phyloP scores from a whole-genome alignment of 1,140 invertebrate genomes.

The Nephila pilipes region DNA sequence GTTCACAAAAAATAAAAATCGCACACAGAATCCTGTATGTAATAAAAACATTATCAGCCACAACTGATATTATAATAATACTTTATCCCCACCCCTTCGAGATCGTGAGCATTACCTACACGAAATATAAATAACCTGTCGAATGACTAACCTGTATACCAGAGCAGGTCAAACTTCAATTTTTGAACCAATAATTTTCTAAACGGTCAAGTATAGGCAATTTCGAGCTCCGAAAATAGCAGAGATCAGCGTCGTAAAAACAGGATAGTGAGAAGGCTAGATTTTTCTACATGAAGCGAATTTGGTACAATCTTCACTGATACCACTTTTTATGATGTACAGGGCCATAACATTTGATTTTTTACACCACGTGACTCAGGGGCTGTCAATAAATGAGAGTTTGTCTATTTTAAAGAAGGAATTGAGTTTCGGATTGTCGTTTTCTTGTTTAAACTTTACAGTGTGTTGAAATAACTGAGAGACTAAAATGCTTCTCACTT shows the following conservation, averaged over 20 bases:
- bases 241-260: conserved; percentile 54
- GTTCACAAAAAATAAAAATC: too few species aligned
- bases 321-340: conserved; percentile 63
- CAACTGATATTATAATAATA: not conserved
- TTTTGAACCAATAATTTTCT: conserved; percentile 43
- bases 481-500: too few species aligned
- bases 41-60: not conserved
- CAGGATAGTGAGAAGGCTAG: not conserved
- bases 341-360: conserved; percentile 66
- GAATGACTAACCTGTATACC: conserved; percentile 53
- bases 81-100: not conserved
- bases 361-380: conserved; percentile 14
- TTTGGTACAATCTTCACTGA: conserved; percentile 59
- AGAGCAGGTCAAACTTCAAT: conserved; percentile 18
- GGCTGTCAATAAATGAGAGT: conserved; percentile 18
- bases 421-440: not conserved
- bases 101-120: not conserved
- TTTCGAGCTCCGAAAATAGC: conserved; percentile 58
- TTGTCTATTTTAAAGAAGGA: not conserved
- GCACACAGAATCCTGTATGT: not conserved
- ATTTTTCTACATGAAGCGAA: conserved; percentile 50
- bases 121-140: conserved; percentile 50
- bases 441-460: too few species aligned
- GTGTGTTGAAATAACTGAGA: too few species aligned
- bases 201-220: conserved; percentile 49